A percentile compares a stretch with the other conserved stretches of the same genome.
phyloP scores from a whole-genome alignment of 2,888 invertebrate genomes.

The Agrochola lychnidis region DNA sequence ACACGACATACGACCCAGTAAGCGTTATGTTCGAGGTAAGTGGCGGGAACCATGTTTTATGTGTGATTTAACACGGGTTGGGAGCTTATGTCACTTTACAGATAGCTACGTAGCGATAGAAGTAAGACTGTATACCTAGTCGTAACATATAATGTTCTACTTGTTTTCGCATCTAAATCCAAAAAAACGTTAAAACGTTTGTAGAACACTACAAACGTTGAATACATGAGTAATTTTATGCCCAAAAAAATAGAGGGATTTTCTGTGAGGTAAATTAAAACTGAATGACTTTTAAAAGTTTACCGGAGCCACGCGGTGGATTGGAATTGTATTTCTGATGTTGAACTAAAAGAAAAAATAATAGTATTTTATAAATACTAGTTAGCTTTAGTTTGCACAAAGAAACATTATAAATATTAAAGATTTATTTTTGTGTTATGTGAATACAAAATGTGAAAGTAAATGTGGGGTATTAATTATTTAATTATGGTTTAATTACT shows the following conservation, averaged over 20 bases:
- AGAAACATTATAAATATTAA: background rate
- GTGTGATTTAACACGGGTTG: slow-evolving; percentile 60
- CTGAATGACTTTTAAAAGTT: slow-evolving; percentile 8
- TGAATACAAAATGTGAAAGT: background rate
- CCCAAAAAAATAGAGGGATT: background rate
- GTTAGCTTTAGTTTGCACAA: background rate
- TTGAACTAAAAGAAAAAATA: slow-evolving; percentile 7
- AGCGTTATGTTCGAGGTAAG: slow-evolving; percentile 56
- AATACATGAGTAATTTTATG: slow-evolving; percentile 8
- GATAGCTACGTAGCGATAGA: slow-evolving; percentile 29
- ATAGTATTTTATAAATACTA: too few relatives aligned
- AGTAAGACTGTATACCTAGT: slow-evolving; percentile 12
- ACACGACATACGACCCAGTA: slow-evolving; percentile 45
- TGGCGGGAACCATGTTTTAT: slow-evolving; percentile 54
- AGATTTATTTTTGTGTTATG: background rate
- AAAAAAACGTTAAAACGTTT: too few relatives aligned
- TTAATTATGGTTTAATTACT: background rate
- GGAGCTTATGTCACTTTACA: slow-evolving; percentile 53
- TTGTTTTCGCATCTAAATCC: slow-evolving; percentile 17
- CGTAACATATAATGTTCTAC: slow-evolving; percentile 17
- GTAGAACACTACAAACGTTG: background rate
- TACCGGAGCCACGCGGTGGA: slow-evolving; percentile 1
- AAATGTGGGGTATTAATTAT: background rate
- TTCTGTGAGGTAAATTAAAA: slow-evolving; percentile 30
- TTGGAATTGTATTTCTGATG: slow-evolving; percentile 27